Conservation (phyloP, 2,888 invertebrate species). For the Apotomis capreana region DNA sequence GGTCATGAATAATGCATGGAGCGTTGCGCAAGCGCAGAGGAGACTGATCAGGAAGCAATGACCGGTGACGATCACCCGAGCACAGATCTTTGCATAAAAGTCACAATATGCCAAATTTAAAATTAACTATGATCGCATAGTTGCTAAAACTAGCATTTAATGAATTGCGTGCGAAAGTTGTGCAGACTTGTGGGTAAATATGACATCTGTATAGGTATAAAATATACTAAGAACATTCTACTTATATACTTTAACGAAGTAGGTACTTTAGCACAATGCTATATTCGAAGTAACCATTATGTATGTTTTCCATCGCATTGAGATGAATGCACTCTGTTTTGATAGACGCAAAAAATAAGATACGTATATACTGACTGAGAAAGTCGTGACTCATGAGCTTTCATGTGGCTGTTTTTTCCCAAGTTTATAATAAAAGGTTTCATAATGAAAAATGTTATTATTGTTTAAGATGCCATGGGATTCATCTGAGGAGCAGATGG, state of each 20-base stretch:
- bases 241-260: too few species aligned
- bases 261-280: too few species aligned
- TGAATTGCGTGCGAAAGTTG: background rate
- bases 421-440: background rate
- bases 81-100: constrained; percentile 45
- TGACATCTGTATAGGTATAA: too few species aligned
- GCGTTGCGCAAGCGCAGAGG: constrained; percentile 65
- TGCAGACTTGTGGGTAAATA: too few species aligned
- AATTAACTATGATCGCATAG: background rate
- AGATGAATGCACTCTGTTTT: too few species aligned
- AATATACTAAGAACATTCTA: too few species aligned
- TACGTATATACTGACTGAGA: too few species aligned
- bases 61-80: constrained; percentile 66
- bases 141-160: background rate
- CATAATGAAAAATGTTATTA: constrained; percentile 26
- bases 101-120: background rate
- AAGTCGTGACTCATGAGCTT: too few species aligned
- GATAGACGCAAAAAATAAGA: too few species aligned
- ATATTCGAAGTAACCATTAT: too few species aligned
- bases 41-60: constrained; percentile 74
- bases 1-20: constrained; percentile 68
- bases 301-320: too few species aligned
- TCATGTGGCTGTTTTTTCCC: too few species aligned
- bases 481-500: constrained; percentile 77
- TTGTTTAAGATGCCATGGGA: constrained; percentile 76